Evolutionary conservation across 2,888 invertebrate species (phyloP).

Genomic region (Nomada lathburiana): DNA sequence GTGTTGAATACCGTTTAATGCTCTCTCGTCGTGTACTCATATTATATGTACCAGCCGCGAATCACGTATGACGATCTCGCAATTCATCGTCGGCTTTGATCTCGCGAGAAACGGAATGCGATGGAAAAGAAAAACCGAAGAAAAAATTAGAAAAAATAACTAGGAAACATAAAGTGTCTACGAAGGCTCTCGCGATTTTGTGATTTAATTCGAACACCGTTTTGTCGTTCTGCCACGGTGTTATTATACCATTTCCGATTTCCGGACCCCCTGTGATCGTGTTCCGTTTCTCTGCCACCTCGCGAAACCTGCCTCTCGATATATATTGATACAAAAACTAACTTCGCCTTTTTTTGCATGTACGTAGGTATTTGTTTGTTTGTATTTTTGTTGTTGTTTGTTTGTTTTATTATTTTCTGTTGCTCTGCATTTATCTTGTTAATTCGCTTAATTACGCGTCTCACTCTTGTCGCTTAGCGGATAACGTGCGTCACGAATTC

Average conservation of each 20-base stretch:
- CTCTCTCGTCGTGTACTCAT: constrained; percentile 17
- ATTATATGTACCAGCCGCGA: constrained; percentile 3
- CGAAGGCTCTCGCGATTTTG: background rate
- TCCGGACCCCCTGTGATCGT: constrained; percentile 64
- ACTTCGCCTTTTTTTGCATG: constrained; percentile 46
- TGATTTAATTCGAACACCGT: background rate
- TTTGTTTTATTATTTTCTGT: constrained; percentile 26
- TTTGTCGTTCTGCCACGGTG: background rate
- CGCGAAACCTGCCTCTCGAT: constrained; percentile 46
- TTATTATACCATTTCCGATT: constrained; percentile 77
- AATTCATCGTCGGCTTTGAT: constrained; percentile 50
- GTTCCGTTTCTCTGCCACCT: constrained; percentile 39
- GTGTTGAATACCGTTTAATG: constrained; percentile 34
- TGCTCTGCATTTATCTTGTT: background rate
- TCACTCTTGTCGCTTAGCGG: constrained; percentile 72
- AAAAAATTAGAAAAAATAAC: background rate
- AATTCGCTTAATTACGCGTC: constrained; percentile 67
- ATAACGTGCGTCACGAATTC: constrained; percentile 70
- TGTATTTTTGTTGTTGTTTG: constrained; percentile 36
- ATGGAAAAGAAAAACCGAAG: no score
- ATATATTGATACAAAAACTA: constrained; percentile 73
- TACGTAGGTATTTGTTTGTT: constrained; percentile 5
- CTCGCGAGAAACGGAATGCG: background rate
- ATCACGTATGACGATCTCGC: constrained; percentile 56
- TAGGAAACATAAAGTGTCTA: background rate